Conservation (phyloP, 1,140 invertebrate genomes). For the Hirudo medicinalis region DNA sequence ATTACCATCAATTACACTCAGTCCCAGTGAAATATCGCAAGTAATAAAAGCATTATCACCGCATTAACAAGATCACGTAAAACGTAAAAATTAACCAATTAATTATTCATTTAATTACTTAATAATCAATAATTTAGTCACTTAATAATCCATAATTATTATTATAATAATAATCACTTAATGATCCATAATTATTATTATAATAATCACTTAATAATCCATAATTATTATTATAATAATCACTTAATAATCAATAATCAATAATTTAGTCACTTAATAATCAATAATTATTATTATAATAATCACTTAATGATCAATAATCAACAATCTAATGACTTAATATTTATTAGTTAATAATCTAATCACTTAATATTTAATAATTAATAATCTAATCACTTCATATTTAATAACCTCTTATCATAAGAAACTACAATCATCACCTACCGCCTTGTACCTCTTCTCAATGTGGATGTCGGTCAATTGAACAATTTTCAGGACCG, state of each 20-base stretch:
- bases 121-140: neutral
- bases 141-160: neutral
- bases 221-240: neutral
- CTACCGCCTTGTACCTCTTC: neutral
- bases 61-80: neutral
- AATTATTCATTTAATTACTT: no score
- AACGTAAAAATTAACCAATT: no score
- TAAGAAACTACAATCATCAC: neutral
- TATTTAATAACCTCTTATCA: neutral
- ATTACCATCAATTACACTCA: neutral
- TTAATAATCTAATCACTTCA: no score
- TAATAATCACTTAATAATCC: neutral
- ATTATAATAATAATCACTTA: neutral
- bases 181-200: neutral
- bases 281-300: neutral
- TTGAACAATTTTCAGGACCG: constrained; percentile 5
- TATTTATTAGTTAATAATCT: neutral
- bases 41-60: neutral
- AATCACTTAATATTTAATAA: neutral
- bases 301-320: no score
- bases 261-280: no score
- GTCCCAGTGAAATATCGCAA: neutral
- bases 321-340: no score
- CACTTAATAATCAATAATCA: no score
- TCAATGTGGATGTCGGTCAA: constrained; percentile 9